Evolutionary conservation across 2,113 vertebrate genomes (phyloP), one percentile per base, ranked within the genome.

Genomic region (Microtus pennsylvanicus): DNA sequence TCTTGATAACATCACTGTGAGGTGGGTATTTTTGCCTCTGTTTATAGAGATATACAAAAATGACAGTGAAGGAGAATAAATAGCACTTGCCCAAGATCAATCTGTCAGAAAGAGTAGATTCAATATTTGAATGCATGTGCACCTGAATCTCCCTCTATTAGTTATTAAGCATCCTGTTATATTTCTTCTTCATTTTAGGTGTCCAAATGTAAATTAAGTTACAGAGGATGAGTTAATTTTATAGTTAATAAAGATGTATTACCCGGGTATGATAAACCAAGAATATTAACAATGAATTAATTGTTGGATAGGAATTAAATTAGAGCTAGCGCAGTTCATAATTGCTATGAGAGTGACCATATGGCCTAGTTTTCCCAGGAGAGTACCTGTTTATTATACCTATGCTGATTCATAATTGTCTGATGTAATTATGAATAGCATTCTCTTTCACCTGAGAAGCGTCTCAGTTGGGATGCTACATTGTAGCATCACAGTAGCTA

Each of bases 381-480:
- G 10, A 90, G 12, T 42, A 47, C 26, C 22, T 70, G 72, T 80
- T 88, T 90, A 77, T 94, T 91, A 89, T 35, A 96, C 30, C 6
- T 86, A 21, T 86, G 89, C 45, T 74, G 96, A 96, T 81, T 91
- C 83, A 35, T 50, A 93, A 86, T 92, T 89, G 90, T n/a, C 22
- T 74, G 19, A 70, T 81, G 4, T 63, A 69, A 93, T 93, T 89
- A 90, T 65, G 88, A 95, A 28, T 24, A 58, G 33, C 33, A 80
- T 69, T 17, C 42, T 52, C 75, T 96, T 91, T 93, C 24, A 89
- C 9, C 75, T 76, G 67, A 61, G 90, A 92, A 74, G 14, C 33
- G 77, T 89, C 38, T 81, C 10, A 10, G 33, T 52, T 91, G 89
- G 55, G 28, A 83, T 78, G 69, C 63, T 75, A 89, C 77, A 91